Percentiles rank a stretch among this genome's conserved stretches.
Conservation (phyloP, 2,888 invertebrate species). For the Nomada fabriciana region DNA sequence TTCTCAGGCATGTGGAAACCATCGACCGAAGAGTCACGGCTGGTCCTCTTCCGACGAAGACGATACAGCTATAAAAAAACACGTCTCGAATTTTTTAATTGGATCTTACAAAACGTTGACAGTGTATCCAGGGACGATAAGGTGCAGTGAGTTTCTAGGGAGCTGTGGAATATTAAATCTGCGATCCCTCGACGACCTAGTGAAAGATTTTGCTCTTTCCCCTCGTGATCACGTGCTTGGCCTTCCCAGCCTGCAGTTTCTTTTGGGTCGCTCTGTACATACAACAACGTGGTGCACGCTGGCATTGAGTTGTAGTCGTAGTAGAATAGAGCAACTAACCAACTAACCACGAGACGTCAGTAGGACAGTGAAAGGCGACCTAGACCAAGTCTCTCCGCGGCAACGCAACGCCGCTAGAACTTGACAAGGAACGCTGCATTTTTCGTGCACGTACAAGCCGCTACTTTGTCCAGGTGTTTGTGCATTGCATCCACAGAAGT, state of each 20-base stretch:
- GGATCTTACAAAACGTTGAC: background rate
- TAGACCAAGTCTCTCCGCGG: slow-evolving; percentile 78
- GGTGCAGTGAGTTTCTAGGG: background rate
- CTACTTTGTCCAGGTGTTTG: slow-evolving; percentile 28
- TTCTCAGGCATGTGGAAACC: background rate
- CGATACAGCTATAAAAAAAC: background rate
- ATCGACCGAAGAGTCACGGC: no score
- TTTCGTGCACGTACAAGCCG: slow-evolving; percentile 42
- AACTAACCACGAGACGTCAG: slow-evolving; percentile 78
- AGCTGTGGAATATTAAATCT: background rate
- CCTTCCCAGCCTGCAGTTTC: slow-evolving; percentile 38
- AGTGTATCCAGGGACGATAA: background rate
- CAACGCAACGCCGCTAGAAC: slow-evolving; percentile 56
- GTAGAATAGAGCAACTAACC: slow-evolving; percentile 76
- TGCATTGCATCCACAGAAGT: slow-evolving; percentile 22
- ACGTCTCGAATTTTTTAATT: no score
- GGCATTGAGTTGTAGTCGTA: slow-evolving; percentile 75
- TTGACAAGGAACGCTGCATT: slow-evolving; percentile 60
- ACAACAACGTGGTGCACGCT: slow-evolving; percentile 69
- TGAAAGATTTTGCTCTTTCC: background rate
- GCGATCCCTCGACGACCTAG: background rate
- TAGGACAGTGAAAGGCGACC: slow-evolving; percentile 83
- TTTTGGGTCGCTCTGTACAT: slow-evolving; percentile 68
- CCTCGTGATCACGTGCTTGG: slow-evolving; percentile 26
- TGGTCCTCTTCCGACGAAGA: background rate